Evolutionary conservation across 1,140 invertebrate species (phyloP).

Genomic region (Danaus plexippus): DNA sequence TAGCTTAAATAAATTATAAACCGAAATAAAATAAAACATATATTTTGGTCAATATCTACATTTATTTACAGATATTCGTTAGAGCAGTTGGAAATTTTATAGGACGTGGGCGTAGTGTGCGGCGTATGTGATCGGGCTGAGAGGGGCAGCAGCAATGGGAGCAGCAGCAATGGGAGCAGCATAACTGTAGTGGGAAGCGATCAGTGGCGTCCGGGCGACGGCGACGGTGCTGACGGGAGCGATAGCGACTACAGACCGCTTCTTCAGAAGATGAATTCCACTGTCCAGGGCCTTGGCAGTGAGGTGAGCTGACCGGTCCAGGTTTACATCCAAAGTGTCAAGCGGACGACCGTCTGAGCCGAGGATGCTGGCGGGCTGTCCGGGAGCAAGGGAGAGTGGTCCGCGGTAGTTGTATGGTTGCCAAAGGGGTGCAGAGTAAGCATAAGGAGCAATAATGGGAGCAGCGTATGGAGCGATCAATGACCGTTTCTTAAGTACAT

Average conservation of each 20-base stretch:
- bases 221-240: conserved; percentile 6
- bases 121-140: conserved; percentile 9
- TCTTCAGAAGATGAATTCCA: conserved; percentile 41
- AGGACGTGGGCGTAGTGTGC: conserved; percentile 9
- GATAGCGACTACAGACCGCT: conserved; percentile 29
- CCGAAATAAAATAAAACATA: too few species aligned
- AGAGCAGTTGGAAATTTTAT: neutral
- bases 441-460: conserved; percentile 20
- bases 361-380: conserved; percentile 52
- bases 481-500: conserved; percentile 37
- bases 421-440: conserved; percentile 27
- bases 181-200: conserved; percentile 12
- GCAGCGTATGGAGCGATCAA: conserved; percentile 30
- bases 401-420: conserved; percentile 48
- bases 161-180: conserved; percentile 4
- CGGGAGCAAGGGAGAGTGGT: conserved; percentile 51
- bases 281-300: conserved; percentile 40
- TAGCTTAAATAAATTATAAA: too few species aligned
- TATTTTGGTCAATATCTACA: too few species aligned
- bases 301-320: conserved; percentile 59
- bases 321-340: conserved; percentile 62
- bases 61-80: too few species aligned
- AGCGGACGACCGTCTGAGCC: conserved; percentile 47
- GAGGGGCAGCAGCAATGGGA: conserved; percentile 4
- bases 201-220: conserved; percentile 15